phyloP scores from a whole-genome alignment of 2,113 vertebrate species.

The Indri indri region DNA sequence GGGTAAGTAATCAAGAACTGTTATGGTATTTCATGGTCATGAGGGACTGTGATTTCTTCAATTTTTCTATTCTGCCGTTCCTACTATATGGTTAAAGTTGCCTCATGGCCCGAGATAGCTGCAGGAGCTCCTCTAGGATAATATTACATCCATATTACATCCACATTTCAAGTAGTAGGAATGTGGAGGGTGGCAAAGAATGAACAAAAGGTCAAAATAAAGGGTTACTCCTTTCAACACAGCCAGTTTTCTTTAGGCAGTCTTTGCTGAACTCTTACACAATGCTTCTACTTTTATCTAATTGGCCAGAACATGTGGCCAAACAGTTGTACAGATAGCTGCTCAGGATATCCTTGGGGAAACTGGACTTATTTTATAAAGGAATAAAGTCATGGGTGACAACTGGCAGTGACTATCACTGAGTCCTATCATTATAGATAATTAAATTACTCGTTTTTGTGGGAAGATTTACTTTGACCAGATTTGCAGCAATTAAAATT shows the following conservation, averaged over 20 bases:
- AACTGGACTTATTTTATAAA: not conserved
- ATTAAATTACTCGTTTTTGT: not conserved
- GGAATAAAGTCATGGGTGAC: not conserved
- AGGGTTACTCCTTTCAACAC: not conserved
- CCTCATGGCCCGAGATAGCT: too few species aligned
- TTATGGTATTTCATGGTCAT: not conserved
- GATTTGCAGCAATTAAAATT: not conserved
- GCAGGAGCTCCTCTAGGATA: not conserved
- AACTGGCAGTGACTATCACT: not conserved
- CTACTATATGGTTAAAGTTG: not conserved
- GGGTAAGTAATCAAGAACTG: not conserved
- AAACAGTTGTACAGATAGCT: not conserved
- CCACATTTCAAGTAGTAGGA: not conserved
- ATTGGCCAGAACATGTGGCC: not conserved
- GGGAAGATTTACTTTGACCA: not conserved
- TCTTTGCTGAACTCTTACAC: not conserved
- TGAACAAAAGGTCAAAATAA: not conserved
- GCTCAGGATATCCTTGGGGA: not conserved
- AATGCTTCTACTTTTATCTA: not conserved
- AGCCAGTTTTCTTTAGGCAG: not conserved
- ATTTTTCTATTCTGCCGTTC: not conserved
- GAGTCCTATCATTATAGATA: not conserved
- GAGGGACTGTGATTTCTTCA: accelerated
- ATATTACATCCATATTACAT: not conserved
- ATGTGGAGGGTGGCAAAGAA: accelerated